These are phyloP conservation scores for Triops longicaudatus DNA, from an alignment of 1,140 invertebrate genomes.

Conservation along the genomic window DNA sequence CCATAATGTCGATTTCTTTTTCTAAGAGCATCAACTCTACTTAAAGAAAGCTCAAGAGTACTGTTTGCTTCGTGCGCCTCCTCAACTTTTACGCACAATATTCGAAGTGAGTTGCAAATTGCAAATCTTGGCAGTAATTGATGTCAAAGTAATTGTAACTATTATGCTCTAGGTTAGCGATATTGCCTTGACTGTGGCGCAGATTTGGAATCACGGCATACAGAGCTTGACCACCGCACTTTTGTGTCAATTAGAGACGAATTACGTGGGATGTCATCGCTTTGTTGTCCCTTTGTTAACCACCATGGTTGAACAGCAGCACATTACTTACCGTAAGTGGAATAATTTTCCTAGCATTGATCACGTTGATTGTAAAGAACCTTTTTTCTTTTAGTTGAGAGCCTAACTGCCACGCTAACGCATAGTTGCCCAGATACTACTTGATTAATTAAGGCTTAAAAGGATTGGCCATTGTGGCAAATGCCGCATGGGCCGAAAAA, in stretches of 20 bases:
- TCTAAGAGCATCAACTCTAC: slow-evolving; percentile 19
- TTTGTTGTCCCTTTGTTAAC: slow-evolving; percentile 24
- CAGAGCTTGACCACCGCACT: background rate
- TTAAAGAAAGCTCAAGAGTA: background rate
- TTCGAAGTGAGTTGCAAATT: background rate
- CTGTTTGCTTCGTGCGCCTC: slow-evolving; percentile 17
- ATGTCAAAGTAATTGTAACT: background rate
- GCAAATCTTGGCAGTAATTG: too few species aligned
- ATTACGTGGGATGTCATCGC: slow-evolving; percentile 23
- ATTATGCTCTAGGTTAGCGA: background rate
- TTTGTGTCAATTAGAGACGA: slow-evolving; percentile 18
- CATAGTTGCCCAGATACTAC: slow-evolving; percentile 25
- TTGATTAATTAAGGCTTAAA: background rate
- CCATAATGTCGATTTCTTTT: background rate
- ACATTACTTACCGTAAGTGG: slow-evolving; percentile 22
- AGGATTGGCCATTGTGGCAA: too few species aligned
- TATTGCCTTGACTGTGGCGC: slow-evolving; percentile 18
- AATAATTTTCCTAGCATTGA: background rate
- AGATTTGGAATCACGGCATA: slow-evolving; percentile 13
- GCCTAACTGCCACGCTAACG: slow-evolving; percentile 21
- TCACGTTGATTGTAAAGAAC: too few species aligned
- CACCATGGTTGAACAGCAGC: background rate
- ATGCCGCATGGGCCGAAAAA: too few species aligned
- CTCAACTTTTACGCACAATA: slow-evolving; percentile 9
- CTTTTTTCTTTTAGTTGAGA: slow-evolving; percentile 21